These are phyloP conservation scores for Uria lomvia DNA, from an alignment of 2,113 vertebrate genomes.

Conservation along the genomic window DNA sequence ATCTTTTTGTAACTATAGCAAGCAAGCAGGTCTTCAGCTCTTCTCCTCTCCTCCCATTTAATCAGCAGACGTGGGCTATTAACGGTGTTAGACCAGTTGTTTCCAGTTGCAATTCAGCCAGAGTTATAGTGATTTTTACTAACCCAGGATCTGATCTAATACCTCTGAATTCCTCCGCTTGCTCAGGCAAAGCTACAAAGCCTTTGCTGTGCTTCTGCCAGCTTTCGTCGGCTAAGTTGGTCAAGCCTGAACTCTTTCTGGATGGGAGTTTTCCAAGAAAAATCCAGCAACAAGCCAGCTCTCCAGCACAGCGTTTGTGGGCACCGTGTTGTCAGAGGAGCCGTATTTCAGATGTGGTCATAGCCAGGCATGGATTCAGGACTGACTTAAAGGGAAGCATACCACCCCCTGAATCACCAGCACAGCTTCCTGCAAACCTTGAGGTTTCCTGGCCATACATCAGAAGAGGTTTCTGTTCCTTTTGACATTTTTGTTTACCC, in stretches of 20 bases:
- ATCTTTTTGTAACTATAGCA: neutral
- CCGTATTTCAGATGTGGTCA: constrained; percentile 62
- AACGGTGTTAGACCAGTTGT: neutral
- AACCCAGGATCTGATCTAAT: neutral
- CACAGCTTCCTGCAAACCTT: constrained; percentile 30
- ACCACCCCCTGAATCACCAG: constrained; percentile 50
- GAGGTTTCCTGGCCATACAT: constrained; percentile 47
- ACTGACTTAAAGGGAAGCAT: constrained; percentile 67
- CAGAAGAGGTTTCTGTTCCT: constrained; percentile 29
- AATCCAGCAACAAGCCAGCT: neutral
- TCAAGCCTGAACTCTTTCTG: neutral
- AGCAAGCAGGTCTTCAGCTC: neutral
- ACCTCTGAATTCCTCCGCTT: neutral
- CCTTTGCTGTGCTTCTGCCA: constrained; percentile 29
- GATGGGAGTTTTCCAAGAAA: constrained; percentile 52
- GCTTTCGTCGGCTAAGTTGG: neutral
- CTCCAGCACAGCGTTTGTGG: neutral
- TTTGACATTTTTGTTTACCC: constrained; percentile 1
- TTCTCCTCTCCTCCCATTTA: neutral
- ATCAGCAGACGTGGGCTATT: neutral
- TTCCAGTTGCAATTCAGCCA: neutral
- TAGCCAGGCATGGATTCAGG: neutral
- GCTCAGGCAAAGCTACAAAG: constrained; percentile 43
- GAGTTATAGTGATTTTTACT: neutral
- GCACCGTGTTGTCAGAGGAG: neutral